phyloP scores from a whole-genome alignment of 2,888 invertebrate genomes.

The Notodonta ziczac region DNA sequence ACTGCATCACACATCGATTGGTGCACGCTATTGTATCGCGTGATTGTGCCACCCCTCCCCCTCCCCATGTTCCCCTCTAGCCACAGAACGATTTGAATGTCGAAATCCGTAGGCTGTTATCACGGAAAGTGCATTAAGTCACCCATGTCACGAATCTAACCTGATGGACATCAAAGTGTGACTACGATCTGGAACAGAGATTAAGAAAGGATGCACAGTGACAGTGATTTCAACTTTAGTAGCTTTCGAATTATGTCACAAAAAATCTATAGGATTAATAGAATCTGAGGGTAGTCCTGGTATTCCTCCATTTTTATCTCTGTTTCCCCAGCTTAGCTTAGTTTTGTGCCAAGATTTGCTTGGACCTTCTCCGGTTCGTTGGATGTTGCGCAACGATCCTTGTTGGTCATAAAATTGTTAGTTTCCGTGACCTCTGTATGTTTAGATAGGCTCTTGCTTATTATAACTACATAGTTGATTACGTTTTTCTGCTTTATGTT shows the following conservation, averaged over 20 bases:
- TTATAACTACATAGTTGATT: conserved; percentile 1
- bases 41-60: conserved; percentile 12
- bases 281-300: background rate
- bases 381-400: background rate
- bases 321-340: background rate
- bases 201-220: conserved; percentile 14
- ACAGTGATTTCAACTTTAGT: background rate
- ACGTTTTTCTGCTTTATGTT: conserved; percentile 1
- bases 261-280: background rate
- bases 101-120: conserved; percentile 32
- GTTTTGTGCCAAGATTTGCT: conserved; percentile 1
- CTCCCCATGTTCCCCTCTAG: conserved; percentile 3
- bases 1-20: conserved; percentile 39
- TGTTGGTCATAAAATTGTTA: conserved; percentile 2
- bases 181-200: conserved; percentile 31
- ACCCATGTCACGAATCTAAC: conserved; percentile 30
- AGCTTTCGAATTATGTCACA: background rate
- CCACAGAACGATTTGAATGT: conserved; percentile 23
- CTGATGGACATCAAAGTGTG: conserved; percentile 29
- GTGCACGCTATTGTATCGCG: conserved; percentile 39
- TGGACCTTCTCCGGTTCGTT: background rate
- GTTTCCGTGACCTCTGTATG: conserved; percentile 4
- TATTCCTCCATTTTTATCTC: conserved; percentile 3
- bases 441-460: background rate
- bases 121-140: conserved; percentile 38